These are phyloP conservation scores for Lobophora halterata DNA, from an alignment of 2,888 invertebrate species.

Conservation along the genomic window DNA sequence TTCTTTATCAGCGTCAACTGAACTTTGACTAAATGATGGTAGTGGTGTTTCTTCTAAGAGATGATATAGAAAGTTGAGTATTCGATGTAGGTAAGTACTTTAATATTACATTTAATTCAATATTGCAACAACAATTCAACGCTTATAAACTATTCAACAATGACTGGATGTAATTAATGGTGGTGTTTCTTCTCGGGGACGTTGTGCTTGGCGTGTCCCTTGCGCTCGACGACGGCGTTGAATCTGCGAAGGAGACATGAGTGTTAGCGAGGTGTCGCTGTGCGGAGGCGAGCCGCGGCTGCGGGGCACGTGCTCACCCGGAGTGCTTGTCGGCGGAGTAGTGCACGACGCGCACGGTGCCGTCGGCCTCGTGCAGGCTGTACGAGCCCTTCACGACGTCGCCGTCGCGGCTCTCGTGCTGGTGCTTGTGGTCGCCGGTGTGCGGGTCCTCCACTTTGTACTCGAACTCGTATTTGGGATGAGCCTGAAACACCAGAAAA, in stretches of 20 bases:
- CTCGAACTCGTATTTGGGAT: conserved; percentile 75
- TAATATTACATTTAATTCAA: no score
- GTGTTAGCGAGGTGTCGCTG: no score
- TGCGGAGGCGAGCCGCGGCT: no score
- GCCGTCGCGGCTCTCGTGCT: conserved; percentile 75
- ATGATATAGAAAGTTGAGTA: no score
- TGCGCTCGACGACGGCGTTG: conserved; percentile 42
- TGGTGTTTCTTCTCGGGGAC: conserved; percentile 33
- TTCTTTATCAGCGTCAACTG: neutral
- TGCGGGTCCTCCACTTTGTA: conserved; percentile 77
- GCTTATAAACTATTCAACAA: no score
- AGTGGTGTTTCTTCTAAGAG: conserved; percentile 28
- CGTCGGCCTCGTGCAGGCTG: conserved; percentile 63
- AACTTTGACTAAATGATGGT: conserved; percentile 12
- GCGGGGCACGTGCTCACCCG: conserved; percentile 37
- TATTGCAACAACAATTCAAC: neutral
- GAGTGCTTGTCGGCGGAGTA: conserved; percentile 63
- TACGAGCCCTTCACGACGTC: conserved; percentile 80
- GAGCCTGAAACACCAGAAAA: no score
- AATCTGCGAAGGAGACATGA: no score
- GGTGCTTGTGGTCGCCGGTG: conserved; percentile 77
- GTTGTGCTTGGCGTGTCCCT: conserved; percentile 38
- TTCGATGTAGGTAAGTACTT: no score
- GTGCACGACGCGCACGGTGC: conserved; percentile 64
- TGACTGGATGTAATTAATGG: conserved; percentile 7